Conservation (phyloP, 2,113 vertebrate genomes). For the Cisticola juncidis region DNA sequence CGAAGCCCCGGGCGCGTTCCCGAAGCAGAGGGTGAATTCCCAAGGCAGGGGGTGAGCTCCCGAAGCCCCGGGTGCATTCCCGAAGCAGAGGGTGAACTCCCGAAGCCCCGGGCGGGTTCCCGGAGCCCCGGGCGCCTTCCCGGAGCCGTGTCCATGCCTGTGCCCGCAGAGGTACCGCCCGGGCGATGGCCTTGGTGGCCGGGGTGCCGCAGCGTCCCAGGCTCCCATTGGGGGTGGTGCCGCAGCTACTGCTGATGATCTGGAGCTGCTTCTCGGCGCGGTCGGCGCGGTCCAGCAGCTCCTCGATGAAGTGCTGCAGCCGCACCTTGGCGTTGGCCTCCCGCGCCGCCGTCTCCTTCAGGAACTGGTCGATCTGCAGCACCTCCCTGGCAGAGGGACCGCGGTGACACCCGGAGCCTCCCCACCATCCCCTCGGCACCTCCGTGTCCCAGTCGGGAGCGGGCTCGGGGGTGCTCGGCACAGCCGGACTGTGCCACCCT, state of each 20-base stretch:
- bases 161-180: slow-evolving; percentile 69
- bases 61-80: accelerated
- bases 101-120: not conserved
- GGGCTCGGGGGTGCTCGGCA: accelerated
- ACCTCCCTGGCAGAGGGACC: slow-evolving; percentile 82
- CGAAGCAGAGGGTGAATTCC: too few relatives aligned
- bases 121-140: accelerated
- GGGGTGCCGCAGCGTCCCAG: slow-evolving; percentile 87
- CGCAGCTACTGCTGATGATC: slow-evolving; percentile 96
- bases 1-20: too few relatives aligned
- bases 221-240: slow-evolving; percentile 91
- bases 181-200: slow-evolving; percentile 75
- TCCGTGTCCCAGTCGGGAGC: accelerated
- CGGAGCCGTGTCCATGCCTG: not conserved
- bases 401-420: not conserved
- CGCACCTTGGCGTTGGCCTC: slow-evolving; percentile 96
- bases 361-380: slow-evolving; percentile 95
- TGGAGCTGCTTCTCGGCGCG: slow-evolving; percentile 94
- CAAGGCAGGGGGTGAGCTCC: not conserved
- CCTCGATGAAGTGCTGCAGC: slow-evolving; percentile 98
- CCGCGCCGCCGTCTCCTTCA: slow-evolving; percentile 93
- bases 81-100: accelerated
- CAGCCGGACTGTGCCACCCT: accelerated
- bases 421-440: accelerated
- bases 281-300: slow-evolving; percentile 94